Evolutionary conservation across 2,888 invertebrate genomes (phyloP).

Genomic region (Machimus rusticus): DNA sequence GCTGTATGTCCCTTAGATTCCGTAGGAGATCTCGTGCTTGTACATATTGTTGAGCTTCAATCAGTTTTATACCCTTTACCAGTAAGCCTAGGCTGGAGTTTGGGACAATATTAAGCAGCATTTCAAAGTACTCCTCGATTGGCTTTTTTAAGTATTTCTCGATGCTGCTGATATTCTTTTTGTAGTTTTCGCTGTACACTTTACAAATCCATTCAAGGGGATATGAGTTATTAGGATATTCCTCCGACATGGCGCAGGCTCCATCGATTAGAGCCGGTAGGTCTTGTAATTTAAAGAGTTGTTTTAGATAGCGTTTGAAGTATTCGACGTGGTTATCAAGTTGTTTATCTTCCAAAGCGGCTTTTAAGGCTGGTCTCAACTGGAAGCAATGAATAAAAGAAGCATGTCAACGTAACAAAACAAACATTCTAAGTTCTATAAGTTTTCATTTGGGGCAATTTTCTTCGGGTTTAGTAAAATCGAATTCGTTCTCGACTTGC

Average conservation of each 20-base stretch:
- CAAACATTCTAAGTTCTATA: not conserved
- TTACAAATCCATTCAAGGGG: constrained; percentile 71
- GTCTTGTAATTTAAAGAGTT: constrained; percentile 60
- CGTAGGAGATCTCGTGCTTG: constrained; percentile 66
- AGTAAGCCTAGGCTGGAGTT: constrained; percentile 70
- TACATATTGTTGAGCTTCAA: constrained; percentile 65
- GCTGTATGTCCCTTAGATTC: constrained; percentile 60
- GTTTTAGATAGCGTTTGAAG: constrained; percentile 56
- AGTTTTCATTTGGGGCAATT: not conserved
- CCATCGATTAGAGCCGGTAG: constrained; percentile 61
- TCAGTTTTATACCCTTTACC: constrained; percentile 68
- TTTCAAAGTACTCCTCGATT: constrained; percentile 65
- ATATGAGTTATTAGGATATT: constrained; percentile 64
- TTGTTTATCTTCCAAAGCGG: constrained; percentile 49
- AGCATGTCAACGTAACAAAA: not conserved
- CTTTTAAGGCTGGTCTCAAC: constrained; percentile 55
- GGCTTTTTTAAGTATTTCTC: constrained; percentile 54
- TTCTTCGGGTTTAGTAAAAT: too few relatives aligned
- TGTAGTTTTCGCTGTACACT: constrained; percentile 65
- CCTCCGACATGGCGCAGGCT: constrained; percentile 64
- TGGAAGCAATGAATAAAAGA: constrained; percentile 45
- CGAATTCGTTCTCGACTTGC: not conserved
- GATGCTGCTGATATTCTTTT: constrained; percentile 44
- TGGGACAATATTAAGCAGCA: constrained; percentile 67
- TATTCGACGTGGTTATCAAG: constrained; percentile 48